phyloP scores from a whole-genome alignment of 2,888 invertebrate species.

The Chloroclysta siterata region DNA sequence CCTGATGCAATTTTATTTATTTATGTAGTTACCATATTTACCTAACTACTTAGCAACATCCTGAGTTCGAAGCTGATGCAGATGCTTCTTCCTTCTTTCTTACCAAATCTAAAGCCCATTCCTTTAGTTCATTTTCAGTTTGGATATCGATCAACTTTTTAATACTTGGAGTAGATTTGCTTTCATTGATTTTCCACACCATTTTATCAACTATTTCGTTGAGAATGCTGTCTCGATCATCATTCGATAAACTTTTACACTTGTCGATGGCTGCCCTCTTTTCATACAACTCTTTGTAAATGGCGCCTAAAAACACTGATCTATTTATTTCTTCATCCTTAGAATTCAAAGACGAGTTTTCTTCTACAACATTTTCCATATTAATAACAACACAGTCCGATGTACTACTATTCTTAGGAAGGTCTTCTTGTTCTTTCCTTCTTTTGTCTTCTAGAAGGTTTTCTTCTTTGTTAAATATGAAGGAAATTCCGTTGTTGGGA shows the following conservation, averaged over 20 bases:
- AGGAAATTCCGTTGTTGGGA: conserved; percentile 45
- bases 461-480: conserved; percentile 53
- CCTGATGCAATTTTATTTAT: no score
- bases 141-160: conserved; percentile 21
- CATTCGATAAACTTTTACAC: conserved; percentile 29
- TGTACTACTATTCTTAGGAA: background rate
- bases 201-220: conserved; percentile 34
- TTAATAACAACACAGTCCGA: conserved; percentile 8
- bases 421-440: conserved; percentile 25
- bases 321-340: conserved; percentile 26
- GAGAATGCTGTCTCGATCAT: conserved; percentile 27
- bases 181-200: conserved; percentile 33
- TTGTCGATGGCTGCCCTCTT: conserved; percentile 15
- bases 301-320: conserved; percentile 38
- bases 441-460: conserved; percentile 41
- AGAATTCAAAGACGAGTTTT: background rate
- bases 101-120: conserved; percentile 25
- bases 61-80: conserved; percentile 4
- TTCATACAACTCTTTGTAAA: conserved; percentile 36
- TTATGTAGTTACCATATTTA: no score
- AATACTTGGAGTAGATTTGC: conserved; percentile 37
- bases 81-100: conserved; percentile 3
- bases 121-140: conserved; percentile 26
- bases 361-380: conserved; percentile 11
- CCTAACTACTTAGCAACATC: no score